Percentiles rank a stretch among this genome's conserved stretches.
phyloP scores from a whole-genome alignment of 2,113 vertebrate genomes.

The Laticauda laticaudata region DNA sequence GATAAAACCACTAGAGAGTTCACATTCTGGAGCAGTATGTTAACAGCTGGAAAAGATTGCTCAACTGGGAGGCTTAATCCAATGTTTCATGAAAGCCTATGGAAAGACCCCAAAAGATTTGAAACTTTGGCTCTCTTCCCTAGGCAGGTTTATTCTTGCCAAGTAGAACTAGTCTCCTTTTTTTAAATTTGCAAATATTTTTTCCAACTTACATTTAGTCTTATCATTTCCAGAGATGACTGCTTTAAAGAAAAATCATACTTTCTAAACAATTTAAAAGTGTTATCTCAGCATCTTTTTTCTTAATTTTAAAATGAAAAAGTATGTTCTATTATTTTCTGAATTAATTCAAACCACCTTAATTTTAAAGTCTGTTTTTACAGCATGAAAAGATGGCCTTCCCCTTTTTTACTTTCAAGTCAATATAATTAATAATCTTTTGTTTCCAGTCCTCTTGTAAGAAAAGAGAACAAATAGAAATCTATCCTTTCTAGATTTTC shows the following conservation, averaged over 20 bases:
- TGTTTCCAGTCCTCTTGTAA: not conserved
- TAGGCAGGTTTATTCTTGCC: not conserved
- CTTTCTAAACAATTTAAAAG: not conserved
- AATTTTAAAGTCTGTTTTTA: not conserved
- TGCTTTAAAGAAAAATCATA: not conserved
- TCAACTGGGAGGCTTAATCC: conserved; percentile 4
- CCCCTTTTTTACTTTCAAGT: not conserved
- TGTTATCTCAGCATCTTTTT: not conserved
- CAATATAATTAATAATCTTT: not conserved
- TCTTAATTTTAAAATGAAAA: not conserved
- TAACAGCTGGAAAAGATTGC: conserved; percentile 14
- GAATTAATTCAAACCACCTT: not conserved
- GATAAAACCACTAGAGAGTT: not conserved
- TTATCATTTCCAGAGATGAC: not conserved
- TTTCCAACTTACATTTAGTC: not conserved
- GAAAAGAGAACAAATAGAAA: not conserved
- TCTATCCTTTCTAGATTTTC: not conserved
- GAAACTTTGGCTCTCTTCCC: not conserved
- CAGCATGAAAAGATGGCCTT: not conserved
- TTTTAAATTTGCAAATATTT: not conserved
- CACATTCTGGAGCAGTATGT: conserved; percentile 2
- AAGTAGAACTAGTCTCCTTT: not conserved
- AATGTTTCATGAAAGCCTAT: not conserved
- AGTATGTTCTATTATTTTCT: not conserved
- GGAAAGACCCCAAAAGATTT: not conserved